Evolutionary conservation across 2,113 vertebrate species (phyloP).

Genomic region (Cettia cetti): DNA sequence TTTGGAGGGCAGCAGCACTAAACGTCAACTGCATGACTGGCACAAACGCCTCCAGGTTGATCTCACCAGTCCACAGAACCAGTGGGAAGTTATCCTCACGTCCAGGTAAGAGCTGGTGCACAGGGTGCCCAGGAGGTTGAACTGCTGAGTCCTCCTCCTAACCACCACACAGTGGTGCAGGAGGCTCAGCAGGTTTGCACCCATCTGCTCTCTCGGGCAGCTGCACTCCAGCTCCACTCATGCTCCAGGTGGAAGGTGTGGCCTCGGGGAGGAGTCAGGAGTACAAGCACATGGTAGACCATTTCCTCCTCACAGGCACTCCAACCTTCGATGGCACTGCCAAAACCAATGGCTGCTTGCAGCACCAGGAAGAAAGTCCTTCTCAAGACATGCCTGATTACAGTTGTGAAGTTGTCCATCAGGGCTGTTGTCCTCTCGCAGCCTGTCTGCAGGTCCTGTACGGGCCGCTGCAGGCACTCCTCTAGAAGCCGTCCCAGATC

Average conservation of each 20-base stretch:
- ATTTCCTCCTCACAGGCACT: not conserved
- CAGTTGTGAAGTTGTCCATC: not conserved
- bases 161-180: not conserved
- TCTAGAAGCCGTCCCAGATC: not conserved
- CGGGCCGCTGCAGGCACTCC: fast-evolving
- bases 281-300: fast-evolving
- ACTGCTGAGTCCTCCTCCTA: fast-evolving
- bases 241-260: not conserved
- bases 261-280: not conserved
- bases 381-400: fast-evolving
- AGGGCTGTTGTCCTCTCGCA: fast-evolving
- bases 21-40: fast-evolving
- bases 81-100: not conserved
- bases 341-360: not conserved
- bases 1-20: not conserved
- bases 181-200: not conserved
- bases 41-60: fast-evolving
- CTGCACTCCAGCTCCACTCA: not conserved
- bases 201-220: fast-evolving
- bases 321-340: not conserved
- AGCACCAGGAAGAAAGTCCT: not conserved
- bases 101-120: not conserved
- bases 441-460: no score
- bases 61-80: fast-evolving
- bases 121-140: not conserved